Conservation (phyloP, 2,888 invertebrate genomes). For the Cartodere bifasciata region DNA sequence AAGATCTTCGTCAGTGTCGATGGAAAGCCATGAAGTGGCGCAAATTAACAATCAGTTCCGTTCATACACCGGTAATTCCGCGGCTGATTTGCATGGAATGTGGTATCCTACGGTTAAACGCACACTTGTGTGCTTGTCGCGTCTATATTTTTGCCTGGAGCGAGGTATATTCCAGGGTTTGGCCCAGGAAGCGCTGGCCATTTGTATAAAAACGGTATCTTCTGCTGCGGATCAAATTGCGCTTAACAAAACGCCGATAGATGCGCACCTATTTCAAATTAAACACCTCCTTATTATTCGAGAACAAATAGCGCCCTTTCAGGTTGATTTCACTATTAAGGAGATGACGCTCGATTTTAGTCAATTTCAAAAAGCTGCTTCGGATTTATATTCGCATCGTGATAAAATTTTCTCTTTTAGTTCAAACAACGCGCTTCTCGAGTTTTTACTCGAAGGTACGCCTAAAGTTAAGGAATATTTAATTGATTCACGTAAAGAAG, state of each 20-base stretch:
- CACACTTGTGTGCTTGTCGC: constrained; percentile 86
- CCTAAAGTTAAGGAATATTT: constrained; percentile 87
- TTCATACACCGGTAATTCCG: constrained; percentile 37
- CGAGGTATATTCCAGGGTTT: constrained; percentile 91
- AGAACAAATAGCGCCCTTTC: constrained; percentile 97
- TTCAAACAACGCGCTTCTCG: constrained; percentile 82
- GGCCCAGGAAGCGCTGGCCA: constrained; percentile 87
- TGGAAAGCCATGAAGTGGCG: constrained; percentile 61
- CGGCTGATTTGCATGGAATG: constrained; percentile 92
- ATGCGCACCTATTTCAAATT: constrained; percentile 93
- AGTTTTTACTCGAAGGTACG: constrained; percentile 85
- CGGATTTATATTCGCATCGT: constrained; percentile 60
- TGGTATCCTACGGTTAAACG: constrained; percentile 98
- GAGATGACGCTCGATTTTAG: constrained; percentile 92
- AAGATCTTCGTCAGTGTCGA: constrained; percentile 53
- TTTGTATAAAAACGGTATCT: constrained; percentile 84
- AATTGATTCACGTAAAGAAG: constrained; percentile 90
- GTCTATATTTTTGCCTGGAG: constrained; percentile 86
- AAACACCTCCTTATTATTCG: constrained; percentile 93
- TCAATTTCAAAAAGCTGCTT: constrained; percentile 78
- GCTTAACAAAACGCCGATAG: constrained; percentile 59
- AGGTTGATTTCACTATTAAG: constrained; percentile 85
- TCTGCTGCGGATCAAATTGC: constrained; percentile 70
- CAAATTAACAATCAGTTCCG: constrained; percentile 41
- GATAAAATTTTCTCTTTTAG: constrained; percentile 68